Evolutionary conservation across 2,797 vertebrate species (phyloP).

Genomic region (Pogoniulus pusillus): DNA sequence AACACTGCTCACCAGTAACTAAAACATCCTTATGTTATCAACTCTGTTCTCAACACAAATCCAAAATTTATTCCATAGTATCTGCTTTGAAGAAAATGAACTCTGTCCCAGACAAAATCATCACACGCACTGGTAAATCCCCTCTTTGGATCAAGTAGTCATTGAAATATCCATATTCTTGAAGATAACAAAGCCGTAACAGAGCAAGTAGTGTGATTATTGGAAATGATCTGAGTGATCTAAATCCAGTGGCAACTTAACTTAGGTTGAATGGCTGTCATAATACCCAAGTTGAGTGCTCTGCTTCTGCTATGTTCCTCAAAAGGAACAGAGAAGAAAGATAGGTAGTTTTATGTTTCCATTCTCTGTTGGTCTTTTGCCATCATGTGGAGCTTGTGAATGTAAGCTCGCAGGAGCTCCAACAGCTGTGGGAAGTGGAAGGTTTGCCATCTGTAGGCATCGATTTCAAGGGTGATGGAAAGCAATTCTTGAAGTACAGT

Average conservation of each 20-base stretch:
- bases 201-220: background rate
- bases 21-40: background rate
- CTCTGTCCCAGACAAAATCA: background rate
- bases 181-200: background rate
- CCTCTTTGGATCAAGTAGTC: background rate
- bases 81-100: background rate
- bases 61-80: background rate
- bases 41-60: background rate
- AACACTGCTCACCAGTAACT: background rate
- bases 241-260: background rate
- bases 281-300: background rate
- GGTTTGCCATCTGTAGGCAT: background rate
- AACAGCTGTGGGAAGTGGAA: background rate
- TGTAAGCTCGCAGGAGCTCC: background rate
- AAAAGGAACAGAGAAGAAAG: background rate
- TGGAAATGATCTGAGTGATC: background rate
- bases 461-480: background rate
- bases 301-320: background rate
- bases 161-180: background rate
- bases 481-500: background rate
- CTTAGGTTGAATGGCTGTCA: background rate
- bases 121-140: background rate
- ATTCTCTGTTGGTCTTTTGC: background rate
- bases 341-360: background rate
- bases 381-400: background rate